These are phyloP conservation scores for Hyposoter didymator DNA, from an alignment of 2,888 invertebrate genomes.

Conservation along the genomic window DNA sequence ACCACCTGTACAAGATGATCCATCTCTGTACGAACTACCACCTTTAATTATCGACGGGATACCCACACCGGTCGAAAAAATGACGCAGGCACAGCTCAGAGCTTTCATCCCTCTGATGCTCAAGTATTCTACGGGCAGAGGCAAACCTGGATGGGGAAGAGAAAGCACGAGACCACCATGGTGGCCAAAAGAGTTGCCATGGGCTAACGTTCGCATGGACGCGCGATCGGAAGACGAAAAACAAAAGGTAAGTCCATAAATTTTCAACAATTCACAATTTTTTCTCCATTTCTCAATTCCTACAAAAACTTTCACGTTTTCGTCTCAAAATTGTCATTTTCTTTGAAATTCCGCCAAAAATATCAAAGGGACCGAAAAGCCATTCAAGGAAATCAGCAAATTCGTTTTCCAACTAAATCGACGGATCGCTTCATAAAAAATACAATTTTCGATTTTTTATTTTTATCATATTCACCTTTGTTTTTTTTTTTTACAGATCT, in stretches of 20 bases:
- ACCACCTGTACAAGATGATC: conserved; percentile 94
- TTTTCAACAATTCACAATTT: background rate
- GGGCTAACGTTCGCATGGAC: conserved; percentile 99
- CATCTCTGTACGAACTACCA: conserved; percentile 97
- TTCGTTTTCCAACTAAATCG: no score
- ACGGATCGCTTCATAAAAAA: no score
- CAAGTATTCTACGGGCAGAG: conserved; percentile 98
- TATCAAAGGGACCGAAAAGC: no score
- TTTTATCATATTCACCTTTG: no score
- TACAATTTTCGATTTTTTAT: no score
- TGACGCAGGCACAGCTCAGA: conserved; percentile 98
- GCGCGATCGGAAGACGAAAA: conserved; percentile 98
- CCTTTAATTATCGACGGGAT: conserved; percentile 98
- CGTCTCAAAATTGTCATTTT: background rate
- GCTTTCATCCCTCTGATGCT: conserved; percentile 99
- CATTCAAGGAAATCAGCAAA: no score
- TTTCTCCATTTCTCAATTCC: background rate
- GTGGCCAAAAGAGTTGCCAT: conserved; percentile 99
- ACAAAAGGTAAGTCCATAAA: conserved; percentile 90
- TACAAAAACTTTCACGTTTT: background rate
- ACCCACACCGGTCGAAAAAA: conserved; percentile 99
- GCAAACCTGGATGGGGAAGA: conserved; percentile 99
- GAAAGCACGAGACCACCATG: conserved; percentile 97
- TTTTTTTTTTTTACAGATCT: conserved; percentile 89
- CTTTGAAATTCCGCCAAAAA: background rate